Base-by-base conservation (phyloP, 2,888 invertebrate genomes). In the Drosophila incognita region DNA sequence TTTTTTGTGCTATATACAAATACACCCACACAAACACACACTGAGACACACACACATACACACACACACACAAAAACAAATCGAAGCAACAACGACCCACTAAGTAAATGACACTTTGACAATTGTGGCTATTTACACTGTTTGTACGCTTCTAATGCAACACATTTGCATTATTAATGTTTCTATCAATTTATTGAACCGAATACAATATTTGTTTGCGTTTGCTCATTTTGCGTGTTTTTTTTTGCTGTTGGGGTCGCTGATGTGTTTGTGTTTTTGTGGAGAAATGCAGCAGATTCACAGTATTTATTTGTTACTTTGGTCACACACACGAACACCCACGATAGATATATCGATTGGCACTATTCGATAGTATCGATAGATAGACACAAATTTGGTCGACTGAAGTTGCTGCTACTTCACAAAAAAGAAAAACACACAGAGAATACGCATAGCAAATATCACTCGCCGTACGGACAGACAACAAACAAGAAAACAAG, bases 201-300 rank as follows among this genome's bases (percentile, higher is more conserved):
- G 60, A 61, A 61, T 51, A 61, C 58, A 67, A 57, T 52, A 67
- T 73, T 79, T 69, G 75, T 69, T 76, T 76, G 76, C 69, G 81
- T 80, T 78, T 70, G 80, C 67, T 76, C 80, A 78, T 78, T 76
- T 76, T 78, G 77, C 66, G 66, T 78, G 69, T 29, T 40, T 40
- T 40, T 66, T 70, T 75, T 42, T 58, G 54, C 51, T 62, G 48
- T 70, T 70, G 54, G 49, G 69, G 62, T 61, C 69, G 46, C 72
- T 62, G 69, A 38, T 62, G 60, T 65, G 60, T 46, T 77, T 74
- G 54, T 48, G 68, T 56, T 69, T 77, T 61, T 74, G 74, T 72
- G 64, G 72, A 33, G 54, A 63, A 56, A 21, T 72, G 13, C 33
- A 35, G 46, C 46, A 72, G 54, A 69, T 64, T 59, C 15, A 46